Conservation (phyloP, 2,113 vertebrate genomes). For the Zosterops lateralis region DNA sequence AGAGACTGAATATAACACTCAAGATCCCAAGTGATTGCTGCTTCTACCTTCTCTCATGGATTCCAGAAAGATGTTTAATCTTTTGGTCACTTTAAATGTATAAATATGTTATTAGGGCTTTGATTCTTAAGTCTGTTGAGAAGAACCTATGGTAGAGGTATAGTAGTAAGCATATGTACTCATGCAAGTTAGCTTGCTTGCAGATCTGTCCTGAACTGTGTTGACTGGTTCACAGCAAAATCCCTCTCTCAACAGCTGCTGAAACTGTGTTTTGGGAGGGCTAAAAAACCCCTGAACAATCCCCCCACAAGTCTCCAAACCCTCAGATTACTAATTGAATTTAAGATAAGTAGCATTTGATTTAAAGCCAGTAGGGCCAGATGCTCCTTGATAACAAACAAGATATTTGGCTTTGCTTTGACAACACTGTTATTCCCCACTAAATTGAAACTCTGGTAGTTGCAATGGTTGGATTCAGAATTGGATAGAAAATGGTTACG, state of each 20-base stretch:
- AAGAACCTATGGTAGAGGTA: slow-evolving; percentile 29
- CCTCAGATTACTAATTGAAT: not conserved
- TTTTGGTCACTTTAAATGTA: slow-evolving; percentile 63
- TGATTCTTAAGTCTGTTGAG: slow-evolving; percentile 32
- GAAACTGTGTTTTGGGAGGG: not conserved
- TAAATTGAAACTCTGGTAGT: not conserved
- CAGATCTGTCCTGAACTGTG: not conserved
- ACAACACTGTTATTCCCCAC: not conserved
- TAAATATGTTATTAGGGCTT: slow-evolving; percentile 7
- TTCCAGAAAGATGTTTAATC: slow-evolving; percentile 64
- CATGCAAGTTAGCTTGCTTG: slow-evolving; percentile 7
- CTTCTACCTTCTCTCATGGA: slow-evolving; percentile 54
- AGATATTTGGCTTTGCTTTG: not conserved
- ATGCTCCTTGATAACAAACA: not conserved
- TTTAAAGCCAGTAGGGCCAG: slow-evolving; percentile 11
- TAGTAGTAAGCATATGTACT: not conserved
- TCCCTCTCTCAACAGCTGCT: slow-evolving; percentile 24
- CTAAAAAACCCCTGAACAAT: not conserved
- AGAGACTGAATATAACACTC: slow-evolving; percentile 93
- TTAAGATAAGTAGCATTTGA: not conserved
- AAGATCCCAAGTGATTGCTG: slow-evolving; percentile 80
- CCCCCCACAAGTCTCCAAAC: not conserved
- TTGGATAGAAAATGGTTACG: not conserved
- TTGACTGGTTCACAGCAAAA: not conserved
- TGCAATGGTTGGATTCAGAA: not conserved